These are phyloP conservation scores for Bicyclus anynana DNA, from an alignment of 1,140 invertebrate species.

Conservation along the genomic window DNA sequence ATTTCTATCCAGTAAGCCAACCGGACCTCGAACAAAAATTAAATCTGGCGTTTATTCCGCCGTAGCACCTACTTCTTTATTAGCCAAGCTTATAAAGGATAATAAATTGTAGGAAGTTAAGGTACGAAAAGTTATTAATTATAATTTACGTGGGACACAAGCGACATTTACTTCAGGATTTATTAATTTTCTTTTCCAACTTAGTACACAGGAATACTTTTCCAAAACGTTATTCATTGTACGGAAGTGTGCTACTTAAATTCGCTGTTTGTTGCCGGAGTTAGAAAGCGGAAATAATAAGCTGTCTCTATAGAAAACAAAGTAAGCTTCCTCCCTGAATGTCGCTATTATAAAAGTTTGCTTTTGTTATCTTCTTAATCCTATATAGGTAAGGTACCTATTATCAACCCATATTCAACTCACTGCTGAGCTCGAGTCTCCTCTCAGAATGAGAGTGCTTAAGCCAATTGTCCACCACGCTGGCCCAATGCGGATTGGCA, in stretches of 20 bases:
- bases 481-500: too few relatives aligned
- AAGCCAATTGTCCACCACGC: too few relatives aligned
- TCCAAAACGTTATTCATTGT: neutral
- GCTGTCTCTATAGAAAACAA: neutral
- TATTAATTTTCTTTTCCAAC: neutral
- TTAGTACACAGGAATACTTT: neutral
- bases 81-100: neutral
- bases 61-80: neutral
- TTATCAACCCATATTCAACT: too few relatives aligned
- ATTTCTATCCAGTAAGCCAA: neutral
- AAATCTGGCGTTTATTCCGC: neutral
- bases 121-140: neutral
- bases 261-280: neutral
- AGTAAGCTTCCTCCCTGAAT: neutral
- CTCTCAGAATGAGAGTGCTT: too few relatives aligned
- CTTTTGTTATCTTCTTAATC: neutral
- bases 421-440: too few relatives aligned
- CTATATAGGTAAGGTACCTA: too few relatives aligned
- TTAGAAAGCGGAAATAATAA: neutral
- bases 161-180: neutral
- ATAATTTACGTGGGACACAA: neutral
- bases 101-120: conserved; percentile 1
- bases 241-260: neutral
- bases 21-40: neutral
- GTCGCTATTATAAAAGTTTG: neutral